Conservation (phyloP, 1,140 invertebrate genomes). For the Drosophila pruinosa region DNA sequence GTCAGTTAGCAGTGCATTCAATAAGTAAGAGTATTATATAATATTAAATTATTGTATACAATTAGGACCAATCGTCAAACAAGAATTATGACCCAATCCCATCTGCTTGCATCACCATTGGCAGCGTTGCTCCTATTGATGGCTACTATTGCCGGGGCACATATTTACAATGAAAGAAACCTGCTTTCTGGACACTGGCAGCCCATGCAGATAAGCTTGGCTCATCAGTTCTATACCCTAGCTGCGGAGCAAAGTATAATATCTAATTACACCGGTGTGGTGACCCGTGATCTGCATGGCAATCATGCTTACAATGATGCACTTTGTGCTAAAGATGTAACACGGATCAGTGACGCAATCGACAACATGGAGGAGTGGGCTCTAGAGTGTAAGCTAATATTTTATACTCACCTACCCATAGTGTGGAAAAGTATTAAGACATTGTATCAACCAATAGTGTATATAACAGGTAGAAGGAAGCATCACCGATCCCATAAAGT, state of each 20-base stretch:
- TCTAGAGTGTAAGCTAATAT: constrained; percentile 58
- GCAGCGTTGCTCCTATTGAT: constrained; percentile 14
- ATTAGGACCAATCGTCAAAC: not conserved
- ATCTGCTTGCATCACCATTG: constrained; percentile 18
- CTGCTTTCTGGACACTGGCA: constrained; percentile 47
- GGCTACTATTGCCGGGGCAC: not conserved
- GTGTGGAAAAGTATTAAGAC: no score
- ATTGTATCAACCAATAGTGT: no score
- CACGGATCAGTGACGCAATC: constrained; percentile 52
- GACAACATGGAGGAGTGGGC: constrained; percentile 65
- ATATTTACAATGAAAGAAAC: constrained; percentile 5
- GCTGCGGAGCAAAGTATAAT: constrained; percentile 1
- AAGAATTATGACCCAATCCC: constrained; percentile 42
- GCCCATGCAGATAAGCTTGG: constrained; percentile 47
- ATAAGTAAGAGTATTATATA: constrained; percentile 16
- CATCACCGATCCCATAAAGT: no score
- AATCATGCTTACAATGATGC: constrained; percentile 8
- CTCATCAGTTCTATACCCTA: constrained; percentile 55
- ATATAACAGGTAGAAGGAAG: no score
- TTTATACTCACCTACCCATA: no score
- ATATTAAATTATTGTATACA: not conserved
- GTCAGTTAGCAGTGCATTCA: constrained; percentile 35
- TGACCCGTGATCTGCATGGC: not conserved
- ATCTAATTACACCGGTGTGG: not conserved
- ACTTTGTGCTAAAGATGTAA: constrained; percentile 48